Evolutionary conservation across 2,797 vertebrate genomes (phyloP), one percentile per base, ranked within the genome.

Genomic region (Poecilia velifera): DNA sequence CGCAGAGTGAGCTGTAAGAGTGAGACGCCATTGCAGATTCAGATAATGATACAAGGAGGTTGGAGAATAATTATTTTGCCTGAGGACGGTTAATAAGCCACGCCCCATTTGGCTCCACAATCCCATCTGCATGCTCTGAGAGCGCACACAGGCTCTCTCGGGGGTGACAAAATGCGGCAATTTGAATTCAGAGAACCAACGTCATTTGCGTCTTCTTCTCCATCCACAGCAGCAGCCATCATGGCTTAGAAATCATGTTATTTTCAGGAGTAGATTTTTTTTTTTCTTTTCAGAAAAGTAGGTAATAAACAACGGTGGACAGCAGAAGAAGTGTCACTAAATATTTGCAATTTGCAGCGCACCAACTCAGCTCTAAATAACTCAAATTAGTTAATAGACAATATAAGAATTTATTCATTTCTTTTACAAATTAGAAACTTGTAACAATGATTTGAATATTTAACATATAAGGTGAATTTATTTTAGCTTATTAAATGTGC

Each of bases 361-460:
- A 55, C 25, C 57, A 36, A 59, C 34, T 72, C 68, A 72, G 53
- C 66, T 68, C 6, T 49, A 79, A 83, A 84, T 49, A 64, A 81
- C 41, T 53, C 55, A 82, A 88, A 79, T 82, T 80, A 78, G 4
- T 46, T 81, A 82, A 22, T 72, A 78, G 84, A 82, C 82, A 90
- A 85, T 82, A 88, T 75, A 46, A 76, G 78, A 79, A 86, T 93
- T 91, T 92, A 93, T 93, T 92, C 83, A 6, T 6, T 84, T 53
- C 49, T 66, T 88, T 91, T 90, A 90, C 87, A 90, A 93, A 92
- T 91, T 76, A 91, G 84, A 93, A 88, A 88, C 78, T 80, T 51
- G 41, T 82, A 81, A 83, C 78, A 83, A 78, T 83, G 83, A 93
- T 91, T 90, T 87, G 2, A 85, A 76, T 85, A 86, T 86, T 88